Percentiles rank a stretch among this genome's conserved stretches.
Conservation (phyloP, 2,888 invertebrate genomes). For the Brenthis hecate region DNA sequence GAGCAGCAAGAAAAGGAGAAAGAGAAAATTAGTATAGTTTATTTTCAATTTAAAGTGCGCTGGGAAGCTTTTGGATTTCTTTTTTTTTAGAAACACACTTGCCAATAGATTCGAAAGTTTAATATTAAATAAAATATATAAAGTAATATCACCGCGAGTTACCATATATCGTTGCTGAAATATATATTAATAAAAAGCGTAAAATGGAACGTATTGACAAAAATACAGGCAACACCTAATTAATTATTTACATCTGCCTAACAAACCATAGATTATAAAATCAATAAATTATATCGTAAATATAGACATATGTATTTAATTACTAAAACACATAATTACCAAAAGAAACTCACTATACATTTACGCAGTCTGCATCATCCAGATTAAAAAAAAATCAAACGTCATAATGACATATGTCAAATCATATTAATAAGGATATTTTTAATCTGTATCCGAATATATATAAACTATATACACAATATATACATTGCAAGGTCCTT, state of each 20-base stretch:
- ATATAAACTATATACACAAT: not conserved
- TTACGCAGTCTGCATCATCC: too few relatives aligned
- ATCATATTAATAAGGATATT: not conserved
- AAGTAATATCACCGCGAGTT: not conserved
- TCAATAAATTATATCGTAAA: not conserved
- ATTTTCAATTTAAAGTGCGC: conserved; percentile 18
- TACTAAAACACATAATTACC: not conserved
- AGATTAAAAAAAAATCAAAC: not conserved
- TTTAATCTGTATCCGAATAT: not conserved
- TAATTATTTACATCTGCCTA: too few relatives aligned
- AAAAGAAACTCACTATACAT: not conserved
- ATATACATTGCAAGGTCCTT: conserved; percentile 26
- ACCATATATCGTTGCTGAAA: too few relatives aligned
- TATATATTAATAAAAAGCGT: too few relatives aligned
- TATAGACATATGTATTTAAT: not conserved
- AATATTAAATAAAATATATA: not conserved
- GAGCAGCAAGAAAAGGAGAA: conserved; percentile 28
- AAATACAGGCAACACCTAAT: too few relatives aligned
- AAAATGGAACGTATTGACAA: too few relatives aligned
- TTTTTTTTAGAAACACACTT: conserved; percentile 15
- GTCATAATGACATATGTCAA: conserved; percentile 9
- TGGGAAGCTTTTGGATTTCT: conserved; percentile 18
- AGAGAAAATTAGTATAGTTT: conserved; percentile 19
- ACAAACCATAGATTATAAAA: not conserved
- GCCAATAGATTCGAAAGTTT: conserved; percentile 6